phyloP scores from a whole-genome alignment of 2,113 vertebrate species.

The Tetraodon nigroviridis region DNA sequence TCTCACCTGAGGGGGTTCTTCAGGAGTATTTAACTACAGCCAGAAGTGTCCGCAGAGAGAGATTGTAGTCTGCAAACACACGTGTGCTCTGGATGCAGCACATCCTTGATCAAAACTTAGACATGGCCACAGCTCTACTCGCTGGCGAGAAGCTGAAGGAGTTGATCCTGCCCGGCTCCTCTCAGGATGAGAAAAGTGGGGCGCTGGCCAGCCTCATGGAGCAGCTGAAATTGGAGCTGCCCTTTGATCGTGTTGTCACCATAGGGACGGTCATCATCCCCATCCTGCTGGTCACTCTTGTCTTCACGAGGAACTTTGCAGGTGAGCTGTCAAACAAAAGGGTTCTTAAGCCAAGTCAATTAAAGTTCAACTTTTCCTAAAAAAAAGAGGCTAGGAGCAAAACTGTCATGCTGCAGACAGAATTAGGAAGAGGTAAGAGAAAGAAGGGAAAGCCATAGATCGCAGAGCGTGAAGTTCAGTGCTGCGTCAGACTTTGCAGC shows the following conservation, averaged over 20 bases:
- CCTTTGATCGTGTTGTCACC: conserved; percentile 95
- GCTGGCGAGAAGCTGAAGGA: conserved; percentile 98
- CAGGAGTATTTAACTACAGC: conserved; percentile 24
- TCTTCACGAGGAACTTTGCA: conserved; percentile 98
- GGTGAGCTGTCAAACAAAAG: conserved; percentile 76
- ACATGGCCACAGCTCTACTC: conserved; percentile 98
- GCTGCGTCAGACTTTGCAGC: conserved; percentile 70
- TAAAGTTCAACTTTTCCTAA: neutral
- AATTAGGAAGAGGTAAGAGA: neutral
- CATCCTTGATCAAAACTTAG: conserved; percentile 94
- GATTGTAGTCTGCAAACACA: conserved; percentile 18
- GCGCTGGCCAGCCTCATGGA: conserved; percentile 89
- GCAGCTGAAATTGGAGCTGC: conserved; percentile 95
- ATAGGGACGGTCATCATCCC: conserved; percentile 98
- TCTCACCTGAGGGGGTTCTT: neutral
- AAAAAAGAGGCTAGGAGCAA: neutral
- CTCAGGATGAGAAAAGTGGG: conserved; percentile 90
- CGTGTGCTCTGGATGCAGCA: conserved; percentile 85
- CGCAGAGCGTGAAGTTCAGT: conserved; percentile 32
- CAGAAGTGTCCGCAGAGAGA: conserved; percentile 26
- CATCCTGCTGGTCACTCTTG: conserved; percentile 93
- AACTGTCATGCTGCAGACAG: neutral
- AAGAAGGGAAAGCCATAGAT: conserved; percentile 18
- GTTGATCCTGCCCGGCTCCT: conserved; percentile 90
- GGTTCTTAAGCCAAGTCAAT: neutral